Base-by-base conservation (phyloP, 2,888 invertebrate genomes). In the Lasioglossum zephyrum region DNA sequence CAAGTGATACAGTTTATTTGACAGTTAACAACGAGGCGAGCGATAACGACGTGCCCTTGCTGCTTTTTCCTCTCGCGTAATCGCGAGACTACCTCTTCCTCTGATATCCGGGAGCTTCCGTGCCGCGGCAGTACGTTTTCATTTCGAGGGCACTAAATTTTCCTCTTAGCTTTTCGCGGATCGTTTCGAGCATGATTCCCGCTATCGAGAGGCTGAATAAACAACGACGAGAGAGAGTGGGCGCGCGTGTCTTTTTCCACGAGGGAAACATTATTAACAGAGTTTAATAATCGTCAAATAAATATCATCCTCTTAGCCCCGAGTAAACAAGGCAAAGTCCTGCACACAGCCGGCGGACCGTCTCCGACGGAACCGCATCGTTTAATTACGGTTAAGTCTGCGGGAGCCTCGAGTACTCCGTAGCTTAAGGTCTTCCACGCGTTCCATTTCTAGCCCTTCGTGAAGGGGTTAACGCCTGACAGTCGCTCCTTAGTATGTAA, bases 361-460 rank as follows among this genome's bases (percentile, higher is more conserved):
- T 73, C 31, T 47, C 39, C 76, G 53, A 22, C 41, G 26, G 47
- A 49, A 77, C 73, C 49, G 73, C 47, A 57, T 53, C 73, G 73
- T 85, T 87, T 80, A 84, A 85, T 85, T 85, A 88, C 77, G 73
- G 82, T 69, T 74, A 79, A 87, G 85, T 76, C 78, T 77, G 87
- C 44, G 70, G 73, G 60, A 79, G 60, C 77, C 66, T 13, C 47
- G 73, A 77, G 73, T 77, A 78, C 47, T 53, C 44, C n/a, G 31
- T 4, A 73, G 78, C 82, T 81, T 74, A 73, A 81, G 70, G 41
- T 39, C 66, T 41, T 79, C 49, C 44, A 73, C 41, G 18, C 36
- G 16, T 63, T 49, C 63, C 36, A 11, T 31, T 31, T 31, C 60
- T 26, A 60, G 60, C 44, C 26, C 36, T 69, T 39, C 39, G 36